phyloP scores from a whole-genome alignment of 2,888 invertebrate genomes.

The Euclidia mi region DNA sequence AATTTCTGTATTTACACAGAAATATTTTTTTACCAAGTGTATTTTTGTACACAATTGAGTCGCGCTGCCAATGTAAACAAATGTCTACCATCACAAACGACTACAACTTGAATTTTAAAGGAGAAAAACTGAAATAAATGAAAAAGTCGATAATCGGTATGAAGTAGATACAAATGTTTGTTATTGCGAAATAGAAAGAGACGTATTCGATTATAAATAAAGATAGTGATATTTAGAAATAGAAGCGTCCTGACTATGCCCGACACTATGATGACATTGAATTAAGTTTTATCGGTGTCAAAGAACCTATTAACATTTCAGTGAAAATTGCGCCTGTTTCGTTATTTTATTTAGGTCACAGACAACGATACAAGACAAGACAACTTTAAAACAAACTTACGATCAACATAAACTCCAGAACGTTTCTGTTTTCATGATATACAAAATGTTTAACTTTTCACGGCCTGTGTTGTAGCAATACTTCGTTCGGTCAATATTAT shows the following conservation, averaged over 20 bases:
- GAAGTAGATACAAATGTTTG: conserved; percentile 11
- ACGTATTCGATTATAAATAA: conserved; percentile 33
- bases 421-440: no score
- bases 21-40: no score
- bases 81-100: neutral
- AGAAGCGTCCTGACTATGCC: conserved; percentile 52
- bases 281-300: conserved; percentile 77
- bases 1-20: no score
- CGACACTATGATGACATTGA: conserved; percentile 72
- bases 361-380: neutral
- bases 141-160: conserved; percentile 9
- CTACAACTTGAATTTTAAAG: neutral
- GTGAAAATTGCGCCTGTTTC: conserved; percentile 56
- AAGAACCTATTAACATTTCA: conserved; percentile 82
- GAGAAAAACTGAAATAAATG: no score
- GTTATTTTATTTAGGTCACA: conserved; percentile 44
- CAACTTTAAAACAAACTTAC: conserved; percentile 7
- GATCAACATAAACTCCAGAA: neutral
- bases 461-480: no score
- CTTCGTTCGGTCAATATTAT: no score
- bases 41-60: neutral
- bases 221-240: conserved; percentile 41
- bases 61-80: neutral
- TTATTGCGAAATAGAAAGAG: conserved; percentile 27
- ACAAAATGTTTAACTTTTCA: no score